phyloP scores from a whole-genome alignment of 2,113 vertebrate species.

The Steatornis caripensis region DNA sequence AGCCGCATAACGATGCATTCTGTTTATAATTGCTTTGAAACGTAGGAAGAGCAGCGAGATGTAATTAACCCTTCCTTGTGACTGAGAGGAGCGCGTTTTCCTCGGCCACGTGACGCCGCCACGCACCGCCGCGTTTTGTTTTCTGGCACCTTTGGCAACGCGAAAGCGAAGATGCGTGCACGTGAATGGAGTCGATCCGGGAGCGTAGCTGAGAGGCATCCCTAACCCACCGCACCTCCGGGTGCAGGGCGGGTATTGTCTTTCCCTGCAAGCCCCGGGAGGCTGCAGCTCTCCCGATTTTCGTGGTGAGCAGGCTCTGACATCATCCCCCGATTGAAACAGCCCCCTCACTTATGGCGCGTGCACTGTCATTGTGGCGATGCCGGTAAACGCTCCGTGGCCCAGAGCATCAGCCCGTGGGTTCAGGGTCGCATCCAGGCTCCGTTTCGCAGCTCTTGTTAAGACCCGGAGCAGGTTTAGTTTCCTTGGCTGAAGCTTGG shows the following conservation, averaged over 20 bases:
- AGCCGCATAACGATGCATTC: not conserved
- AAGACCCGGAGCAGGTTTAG: not conserved
- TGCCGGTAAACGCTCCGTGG: accelerated
- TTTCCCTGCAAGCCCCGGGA: not conserved
- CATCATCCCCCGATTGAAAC: not conserved
- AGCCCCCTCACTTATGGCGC: not conserved
- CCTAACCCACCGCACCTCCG: accelerated
- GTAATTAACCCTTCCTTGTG: not conserved
- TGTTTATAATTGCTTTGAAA: not conserved
- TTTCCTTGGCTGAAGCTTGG: not conserved
- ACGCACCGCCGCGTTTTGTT: not conserved
- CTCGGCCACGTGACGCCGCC: not conserved
- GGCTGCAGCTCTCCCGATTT: not conserved
- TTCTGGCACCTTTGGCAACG: not conserved
- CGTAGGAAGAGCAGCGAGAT: not conserved
- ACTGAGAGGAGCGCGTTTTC: not conserved
- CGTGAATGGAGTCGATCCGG: accelerated
- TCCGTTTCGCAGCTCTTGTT: accelerated
- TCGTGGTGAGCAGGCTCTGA: not conserved
- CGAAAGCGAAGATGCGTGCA: accelerated
- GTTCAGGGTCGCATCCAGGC: not conserved
- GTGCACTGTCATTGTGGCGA: accelerated
- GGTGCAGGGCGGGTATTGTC: accelerated
- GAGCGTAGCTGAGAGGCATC: not conserved
- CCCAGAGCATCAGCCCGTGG: not conserved